These are phyloP conservation scores for Macrosteles quadrilineatus DNA, from an alignment of 1,140 invertebrate genomes.

Conservation along the genomic window DNA sequence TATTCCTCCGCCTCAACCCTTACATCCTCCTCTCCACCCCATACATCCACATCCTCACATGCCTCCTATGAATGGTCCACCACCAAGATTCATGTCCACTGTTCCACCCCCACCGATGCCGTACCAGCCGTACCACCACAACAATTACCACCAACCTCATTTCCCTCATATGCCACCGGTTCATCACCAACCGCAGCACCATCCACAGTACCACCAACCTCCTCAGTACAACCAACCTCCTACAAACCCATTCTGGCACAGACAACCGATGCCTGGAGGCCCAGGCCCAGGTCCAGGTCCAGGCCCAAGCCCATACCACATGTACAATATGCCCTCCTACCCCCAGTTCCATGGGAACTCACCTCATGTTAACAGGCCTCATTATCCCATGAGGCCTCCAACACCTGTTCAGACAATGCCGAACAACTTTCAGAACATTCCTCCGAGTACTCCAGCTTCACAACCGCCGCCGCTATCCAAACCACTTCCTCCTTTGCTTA, in stretches of 20 bases:
- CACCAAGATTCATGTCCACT: background rate
- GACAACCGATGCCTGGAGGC: background rate
- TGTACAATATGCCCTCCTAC: no score
- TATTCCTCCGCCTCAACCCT: conserved; percentile 22
- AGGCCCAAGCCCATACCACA: no score
- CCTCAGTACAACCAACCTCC: background rate
- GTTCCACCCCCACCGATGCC: conserved; percentile 7
- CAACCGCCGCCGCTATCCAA: conserved; percentile 13
- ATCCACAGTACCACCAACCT: background rate
- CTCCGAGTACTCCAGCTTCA: background rate
- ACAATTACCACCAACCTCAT: conserved; percentile 5
- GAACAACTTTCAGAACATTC: conserved; percentile 6
- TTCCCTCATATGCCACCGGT: background rate
- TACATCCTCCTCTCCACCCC: conserved; percentile 20
- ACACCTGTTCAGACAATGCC: background rate
- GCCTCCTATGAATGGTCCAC: conserved; percentile 40
- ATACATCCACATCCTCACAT: conserved; percentile 34
- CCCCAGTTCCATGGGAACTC: background rate
- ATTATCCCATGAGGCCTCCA: background rate
- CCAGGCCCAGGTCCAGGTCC: background rate
- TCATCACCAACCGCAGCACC: conserved; percentile 5
- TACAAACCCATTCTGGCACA: background rate
- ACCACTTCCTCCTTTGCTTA: conserved; percentile 35
- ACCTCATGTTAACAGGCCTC: background rate
- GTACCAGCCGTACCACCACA: background rate